Evolutionary conservation across 2,888 invertebrate species (phyloP), one percentile per base, ranked within the genome.

Genomic region (Pecten maximus): DNA sequence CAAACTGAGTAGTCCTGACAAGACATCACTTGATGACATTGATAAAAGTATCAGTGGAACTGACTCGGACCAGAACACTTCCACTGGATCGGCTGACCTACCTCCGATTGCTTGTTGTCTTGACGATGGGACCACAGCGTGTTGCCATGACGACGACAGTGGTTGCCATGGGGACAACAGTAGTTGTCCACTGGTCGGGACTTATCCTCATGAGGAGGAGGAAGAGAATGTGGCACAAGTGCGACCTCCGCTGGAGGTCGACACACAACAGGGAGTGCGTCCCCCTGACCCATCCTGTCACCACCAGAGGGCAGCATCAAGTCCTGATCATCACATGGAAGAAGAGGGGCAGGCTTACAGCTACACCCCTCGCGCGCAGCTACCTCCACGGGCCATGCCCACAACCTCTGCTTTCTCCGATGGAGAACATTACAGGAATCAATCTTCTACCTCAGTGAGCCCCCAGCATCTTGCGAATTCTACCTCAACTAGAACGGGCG

Each of bases 21-120:
- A 35, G 74, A 88, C 89, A 28, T 44, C 90, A 10, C 92, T 94
- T 19, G 94, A 94, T 40, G 93, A 93, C 88, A 94, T 94, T 39
- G 94, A 95, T 88, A 92, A 90, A 88, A 94, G 93, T 89, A 88
- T 91, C 39, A 92, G 91, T 87, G 89, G 90, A 60, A 90, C 88
- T 3, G 90, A 89, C 54, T 89, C 89, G 35, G 88, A 90, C 40
- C 60, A 87, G n/a, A 40, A 89, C 44, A 87, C 92, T 89, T 89
- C 91, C 91, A 48, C 92, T 91, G 91, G 92, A 90, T 74, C 90
- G 40, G 40, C 74, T 91, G 88, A 74, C 0, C 74, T 74, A 74
- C 74, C 74, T 74, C 74, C 74, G 23, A 74, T 28, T 28, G 74
- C 74, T 8, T 74, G 35, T 74, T 74, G 74, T 74, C 28, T 74